Percentiles rank a stretch among this genome's conserved stretches.
These are phyloP conservation scores for Falco cherrug DNA, from an alignment of 2,797 vertebrate species.

Conservation along the genomic window DNA sequence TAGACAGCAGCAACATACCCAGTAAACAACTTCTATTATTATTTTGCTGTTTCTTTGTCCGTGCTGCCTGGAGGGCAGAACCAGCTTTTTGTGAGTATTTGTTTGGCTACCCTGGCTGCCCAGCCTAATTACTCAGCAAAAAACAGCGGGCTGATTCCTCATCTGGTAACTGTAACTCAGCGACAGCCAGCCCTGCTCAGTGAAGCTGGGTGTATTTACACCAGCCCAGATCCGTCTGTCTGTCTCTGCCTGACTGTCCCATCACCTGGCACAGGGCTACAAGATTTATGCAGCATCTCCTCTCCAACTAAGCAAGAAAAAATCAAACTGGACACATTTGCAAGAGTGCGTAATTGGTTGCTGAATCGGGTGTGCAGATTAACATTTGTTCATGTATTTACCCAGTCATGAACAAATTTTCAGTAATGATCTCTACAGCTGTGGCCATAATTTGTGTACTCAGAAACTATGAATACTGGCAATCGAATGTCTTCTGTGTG, in stretches of 20 bases:
- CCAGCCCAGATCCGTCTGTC: not conserved
- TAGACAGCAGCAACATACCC: not conserved
- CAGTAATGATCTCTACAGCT: not conserved
- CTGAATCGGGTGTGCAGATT: not conserved
- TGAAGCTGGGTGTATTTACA: not conserved
- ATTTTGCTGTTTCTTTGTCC: not conserved
- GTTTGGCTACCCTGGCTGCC: not conserved
- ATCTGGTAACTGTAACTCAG: not conserved
- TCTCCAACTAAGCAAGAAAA: not conserved
- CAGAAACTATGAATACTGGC: not conserved
- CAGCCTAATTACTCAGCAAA: constrained; percentile 1
- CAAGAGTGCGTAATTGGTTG: not conserved
- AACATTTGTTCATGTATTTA: not conserved
- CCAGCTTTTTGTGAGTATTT: not conserved
- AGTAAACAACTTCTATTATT: not conserved
- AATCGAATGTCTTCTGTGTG: not conserved
- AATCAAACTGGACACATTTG: not conserved
- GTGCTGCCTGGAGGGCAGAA: not conserved
- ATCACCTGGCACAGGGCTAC: not conserved
- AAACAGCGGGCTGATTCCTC: not conserved
- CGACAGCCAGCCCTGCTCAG: not conserved
- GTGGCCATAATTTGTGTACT: not conserved
- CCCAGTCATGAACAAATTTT: not conserved
- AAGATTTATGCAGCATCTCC: not conserved
- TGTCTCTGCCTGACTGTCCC: not conserved